Conservation (phyloP, 37 sponge, comb jelly and placozoan genomes). For the Cliona cf. orientalis region DNA sequence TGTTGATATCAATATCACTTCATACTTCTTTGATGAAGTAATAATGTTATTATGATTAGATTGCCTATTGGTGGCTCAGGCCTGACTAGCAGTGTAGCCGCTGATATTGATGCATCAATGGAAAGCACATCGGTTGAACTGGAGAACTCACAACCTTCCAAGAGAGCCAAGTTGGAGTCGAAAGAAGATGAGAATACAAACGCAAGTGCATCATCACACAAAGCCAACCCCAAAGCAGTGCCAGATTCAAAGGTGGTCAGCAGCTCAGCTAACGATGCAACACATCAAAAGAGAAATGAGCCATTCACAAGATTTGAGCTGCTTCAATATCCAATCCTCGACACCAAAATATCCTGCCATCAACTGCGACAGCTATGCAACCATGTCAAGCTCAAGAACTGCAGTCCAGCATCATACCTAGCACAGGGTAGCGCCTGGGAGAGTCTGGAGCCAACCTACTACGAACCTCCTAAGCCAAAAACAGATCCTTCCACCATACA, state of each 20-base stretch:
- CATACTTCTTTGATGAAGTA: no score
- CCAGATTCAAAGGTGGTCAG: neutral
- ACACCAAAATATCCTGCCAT: neutral
- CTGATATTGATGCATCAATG: no score
- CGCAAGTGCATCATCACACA: neutral
- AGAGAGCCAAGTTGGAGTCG: neutral
- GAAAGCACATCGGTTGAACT: no score
- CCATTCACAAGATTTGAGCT: neutral
- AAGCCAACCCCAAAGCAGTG: neutral
- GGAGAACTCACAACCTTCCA: no score
- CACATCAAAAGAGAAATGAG: neutral
- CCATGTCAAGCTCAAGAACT: neutral
- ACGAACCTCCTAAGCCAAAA: neutral
- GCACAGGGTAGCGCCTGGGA: neutral
- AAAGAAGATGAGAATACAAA: neutral
- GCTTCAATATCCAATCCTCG: slow-evolving; percentile 17
- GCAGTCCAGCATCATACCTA: slow-evolving; percentile 1
- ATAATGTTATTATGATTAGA: no score
- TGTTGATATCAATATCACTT: no score
- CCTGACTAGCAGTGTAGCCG: no score
- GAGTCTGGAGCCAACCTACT: slow-evolving; percentile 4
- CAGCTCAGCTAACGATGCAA: neutral
- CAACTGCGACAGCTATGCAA: neutral
- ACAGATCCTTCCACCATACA: neutral
- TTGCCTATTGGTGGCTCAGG: no score